Base-by-base conservation (phyloP, 2,888 invertebrate species). In the Ochropacha duplaris region DNA sequence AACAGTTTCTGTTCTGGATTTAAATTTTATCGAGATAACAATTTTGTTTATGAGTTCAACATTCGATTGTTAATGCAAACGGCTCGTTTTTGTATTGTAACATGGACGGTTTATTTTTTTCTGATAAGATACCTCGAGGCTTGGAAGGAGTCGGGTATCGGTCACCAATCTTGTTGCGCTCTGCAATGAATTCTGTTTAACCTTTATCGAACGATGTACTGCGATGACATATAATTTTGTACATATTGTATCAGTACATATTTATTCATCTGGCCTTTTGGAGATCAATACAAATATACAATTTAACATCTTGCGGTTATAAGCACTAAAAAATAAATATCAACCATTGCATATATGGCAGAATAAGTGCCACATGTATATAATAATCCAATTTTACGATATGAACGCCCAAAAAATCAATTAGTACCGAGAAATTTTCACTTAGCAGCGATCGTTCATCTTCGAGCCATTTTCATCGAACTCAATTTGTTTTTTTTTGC, bases 371-470 rank as follows among this genome's bases (percentile, higher is more conserved):
- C 44, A 36, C n/a, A 44, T 44, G 19, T 16, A n/a, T 28, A 14
- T 28, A 28, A 28, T 51, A 26, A 14, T 28, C 28, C 51, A 51
- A 44, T 26, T 51, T 19, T 51, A 51, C 9, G 28, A 16, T 51
- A 16, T 16, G 51, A 51, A 11, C 68, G 68, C 60, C 61, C 64
- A 61, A 74, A 77, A 71, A 75, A 77, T 77, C 65, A 78, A 78
- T 78, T 76, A 75, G 72, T 69, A 62, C 55, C 55, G 57, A 59
- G 60, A 60, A 62, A 75, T 75, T 78, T 78, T 78, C 74, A 57
- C 51, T 16, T 68, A 64, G 55, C 50, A 44, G 52, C 54, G 22
- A 66, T 60, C 72, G 75, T 78, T 74, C 74, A 76, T 78, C 79
- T 76, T 78, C 70, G 28, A 65, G 36, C 68, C 68, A 64, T 74